Evolutionary conservation across 2,113 vertebrate species (phyloP).

Genomic region (Climacteris rufus): DNA sequence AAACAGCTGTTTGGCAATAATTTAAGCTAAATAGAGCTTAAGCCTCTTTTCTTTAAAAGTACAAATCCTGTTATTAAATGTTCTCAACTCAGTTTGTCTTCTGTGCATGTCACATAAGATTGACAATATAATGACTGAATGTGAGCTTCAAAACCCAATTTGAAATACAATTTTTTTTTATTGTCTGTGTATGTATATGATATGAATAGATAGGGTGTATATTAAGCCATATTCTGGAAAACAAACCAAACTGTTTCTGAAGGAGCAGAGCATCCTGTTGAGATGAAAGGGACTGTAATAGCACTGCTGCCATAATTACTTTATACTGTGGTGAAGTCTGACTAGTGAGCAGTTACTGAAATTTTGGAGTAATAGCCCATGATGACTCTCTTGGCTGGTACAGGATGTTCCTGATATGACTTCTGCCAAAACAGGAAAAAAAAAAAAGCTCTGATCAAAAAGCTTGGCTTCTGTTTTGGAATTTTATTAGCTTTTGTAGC

Average conservation of each 20-base stretch:
- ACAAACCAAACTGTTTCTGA: background rate
- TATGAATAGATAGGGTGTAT: background rate
- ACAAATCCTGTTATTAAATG: background rate
- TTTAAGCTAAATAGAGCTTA: background rate
- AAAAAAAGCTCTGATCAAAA: conserved; percentile 22
- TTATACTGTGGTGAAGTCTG: background rate
- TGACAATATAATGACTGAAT: background rate
- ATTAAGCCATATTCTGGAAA: background rate
- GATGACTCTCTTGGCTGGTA: background rate
- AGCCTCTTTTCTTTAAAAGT: background rate
- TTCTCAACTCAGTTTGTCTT: background rate
- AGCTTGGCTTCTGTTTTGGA: conserved; percentile 41
- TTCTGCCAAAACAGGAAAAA: conserved; percentile 52
- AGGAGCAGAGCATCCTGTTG: background rate
- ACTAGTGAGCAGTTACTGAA: background rate
- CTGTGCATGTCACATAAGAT: rapidly evolving
- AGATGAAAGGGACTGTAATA: background rate
- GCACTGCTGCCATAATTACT: background rate
- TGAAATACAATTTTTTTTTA: background rate
- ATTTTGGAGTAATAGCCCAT: background rate
- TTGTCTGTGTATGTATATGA: background rate
- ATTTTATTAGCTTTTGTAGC: conserved; percentile 39
- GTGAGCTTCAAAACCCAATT: background rate
- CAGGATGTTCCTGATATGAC: conserved; percentile 38
- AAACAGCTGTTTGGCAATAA: background rate